Evolutionary conservation across 2,113 vertebrate genomes (phyloP).

Genomic region (Pongo abelii): DNA sequence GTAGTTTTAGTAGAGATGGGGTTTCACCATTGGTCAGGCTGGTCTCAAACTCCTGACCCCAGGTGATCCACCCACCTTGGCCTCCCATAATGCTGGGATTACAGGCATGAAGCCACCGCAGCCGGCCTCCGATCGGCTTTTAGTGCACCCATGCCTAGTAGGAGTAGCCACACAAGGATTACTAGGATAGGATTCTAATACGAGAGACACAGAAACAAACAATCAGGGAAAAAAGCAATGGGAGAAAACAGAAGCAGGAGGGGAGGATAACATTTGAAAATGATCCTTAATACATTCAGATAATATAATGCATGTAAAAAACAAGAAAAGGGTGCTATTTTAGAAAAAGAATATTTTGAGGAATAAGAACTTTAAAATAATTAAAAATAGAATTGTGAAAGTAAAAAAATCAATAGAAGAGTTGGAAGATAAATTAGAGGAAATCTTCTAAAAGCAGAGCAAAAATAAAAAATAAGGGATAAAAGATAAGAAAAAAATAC

Average conservation of each 20-base stretch:
- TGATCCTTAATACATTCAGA: not conserved
- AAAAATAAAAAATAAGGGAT: not conserved
- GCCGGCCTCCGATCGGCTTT: not conserved
- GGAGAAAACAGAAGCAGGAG: not conserved
- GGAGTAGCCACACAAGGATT: not conserved
- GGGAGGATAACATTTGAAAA: not conserved
- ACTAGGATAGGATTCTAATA: not conserved
- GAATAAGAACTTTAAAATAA: not conserved
- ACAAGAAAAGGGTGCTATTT: not conserved
- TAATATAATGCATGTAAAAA: not conserved
- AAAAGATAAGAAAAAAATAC: not conserved
- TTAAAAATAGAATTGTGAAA: constrained; percentile 23
- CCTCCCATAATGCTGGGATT: no score
- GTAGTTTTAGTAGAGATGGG: no score
- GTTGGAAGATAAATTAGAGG: not conserved
- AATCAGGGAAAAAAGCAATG: not conserved
- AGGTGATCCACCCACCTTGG: no score
- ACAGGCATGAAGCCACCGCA: no score
- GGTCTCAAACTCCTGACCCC: no score
- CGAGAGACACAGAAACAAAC: not conserved
- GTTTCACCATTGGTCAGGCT: no score
- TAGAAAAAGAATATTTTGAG: not conserved
- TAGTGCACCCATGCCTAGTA: not conserved
- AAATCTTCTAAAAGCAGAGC: not conserved
- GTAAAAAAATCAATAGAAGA: not conserved